Evolutionary conservation across 2,888 invertebrate genomes (phyloP).

Genomic region (Ypsolopha sequella): DNA sequence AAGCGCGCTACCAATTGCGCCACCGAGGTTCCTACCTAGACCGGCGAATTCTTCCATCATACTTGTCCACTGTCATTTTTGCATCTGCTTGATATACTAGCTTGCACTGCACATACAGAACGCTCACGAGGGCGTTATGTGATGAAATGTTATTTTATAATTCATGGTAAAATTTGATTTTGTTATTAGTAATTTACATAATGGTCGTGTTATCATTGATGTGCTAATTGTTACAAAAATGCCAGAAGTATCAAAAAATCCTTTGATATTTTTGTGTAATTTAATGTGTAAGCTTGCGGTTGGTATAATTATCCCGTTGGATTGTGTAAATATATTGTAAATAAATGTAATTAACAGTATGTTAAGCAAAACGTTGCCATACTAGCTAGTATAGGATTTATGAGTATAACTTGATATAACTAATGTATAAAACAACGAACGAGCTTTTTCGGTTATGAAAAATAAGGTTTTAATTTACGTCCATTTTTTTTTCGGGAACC

Average conservation of each 20-base stretch:
- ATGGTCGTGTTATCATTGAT: too few relatives aligned
- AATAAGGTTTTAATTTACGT: not conserved
- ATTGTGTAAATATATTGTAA: constrained; percentile 1
- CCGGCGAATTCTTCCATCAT: too few relatives aligned
- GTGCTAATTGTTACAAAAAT: too few relatives aligned
- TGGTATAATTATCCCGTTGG: not conserved
- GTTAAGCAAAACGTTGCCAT: constrained; percentile 15
- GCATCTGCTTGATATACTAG: too few relatives aligned
- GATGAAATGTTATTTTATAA: too few relatives aligned
- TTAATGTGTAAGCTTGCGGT: not conserved
- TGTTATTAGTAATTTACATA: too few relatives aligned
- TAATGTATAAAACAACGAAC: constrained; percentile 4
- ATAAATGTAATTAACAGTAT: constrained; percentile 9
- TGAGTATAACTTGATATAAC: constrained; percentile 12
- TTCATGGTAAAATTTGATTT: not conserved
- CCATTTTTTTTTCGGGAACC: not conserved
- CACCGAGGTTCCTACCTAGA: too few relatives aligned
- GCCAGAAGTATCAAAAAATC: too few relatives aligned
- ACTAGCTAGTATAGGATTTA: constrained; percentile 13
- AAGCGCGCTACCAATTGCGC: too few relatives aligned
- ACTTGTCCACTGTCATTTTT: too few relatives aligned
- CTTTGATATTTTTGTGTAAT: not conserved
- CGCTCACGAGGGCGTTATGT: too few relatives aligned
- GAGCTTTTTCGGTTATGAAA: not conserved
- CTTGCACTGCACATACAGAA: too few relatives aligned